Conservation (phyloP, 2,113 vertebrate genomes). For the Eolophus roseicapilla region DNA sequence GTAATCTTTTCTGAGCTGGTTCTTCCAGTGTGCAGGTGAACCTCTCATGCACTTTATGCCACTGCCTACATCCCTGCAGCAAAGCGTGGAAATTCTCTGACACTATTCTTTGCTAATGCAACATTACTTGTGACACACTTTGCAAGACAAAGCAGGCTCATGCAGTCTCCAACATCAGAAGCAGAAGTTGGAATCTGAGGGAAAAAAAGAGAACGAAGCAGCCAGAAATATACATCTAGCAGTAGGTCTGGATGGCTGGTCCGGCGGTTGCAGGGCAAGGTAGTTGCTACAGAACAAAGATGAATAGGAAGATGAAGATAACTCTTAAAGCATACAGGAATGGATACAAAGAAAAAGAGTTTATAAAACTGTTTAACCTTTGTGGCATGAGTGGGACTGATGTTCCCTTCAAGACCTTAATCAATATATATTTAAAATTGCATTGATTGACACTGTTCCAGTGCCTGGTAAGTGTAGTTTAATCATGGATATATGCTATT, state of each 20-base stretch:
- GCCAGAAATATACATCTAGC: neutral
- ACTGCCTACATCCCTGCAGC: neutral
- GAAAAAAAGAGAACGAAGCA: neutral
- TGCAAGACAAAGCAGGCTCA: neutral
- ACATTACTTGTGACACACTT: rapidly evolving
- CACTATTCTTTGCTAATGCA: neutral
- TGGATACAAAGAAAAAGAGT: neutral
- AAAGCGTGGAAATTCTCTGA: neutral
- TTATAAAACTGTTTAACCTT: neutral
- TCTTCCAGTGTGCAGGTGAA: neutral
- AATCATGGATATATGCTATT: neutral
- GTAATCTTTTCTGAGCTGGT: neutral
- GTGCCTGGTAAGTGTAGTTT: neutral
- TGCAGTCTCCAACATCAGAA: rapidly evolving
- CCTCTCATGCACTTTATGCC: neutral
- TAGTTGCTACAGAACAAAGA: neutral
- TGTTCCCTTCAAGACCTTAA: neutral
- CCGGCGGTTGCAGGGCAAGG: neutral
- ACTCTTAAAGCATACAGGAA: neutral
- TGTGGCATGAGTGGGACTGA: neutral
- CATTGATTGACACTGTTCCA: neutral
- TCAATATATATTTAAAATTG: neutral
- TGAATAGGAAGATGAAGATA: neutral
- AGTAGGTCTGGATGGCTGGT: neutral
- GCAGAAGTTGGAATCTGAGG: neutral